A percentile compares a stretch with the other conserved stretches of the same genome.
These are phyloP conservation scores for Lophotis ruficrista DNA, from an alignment of 2,113 vertebrate species.

Conservation along the genomic window DNA sequence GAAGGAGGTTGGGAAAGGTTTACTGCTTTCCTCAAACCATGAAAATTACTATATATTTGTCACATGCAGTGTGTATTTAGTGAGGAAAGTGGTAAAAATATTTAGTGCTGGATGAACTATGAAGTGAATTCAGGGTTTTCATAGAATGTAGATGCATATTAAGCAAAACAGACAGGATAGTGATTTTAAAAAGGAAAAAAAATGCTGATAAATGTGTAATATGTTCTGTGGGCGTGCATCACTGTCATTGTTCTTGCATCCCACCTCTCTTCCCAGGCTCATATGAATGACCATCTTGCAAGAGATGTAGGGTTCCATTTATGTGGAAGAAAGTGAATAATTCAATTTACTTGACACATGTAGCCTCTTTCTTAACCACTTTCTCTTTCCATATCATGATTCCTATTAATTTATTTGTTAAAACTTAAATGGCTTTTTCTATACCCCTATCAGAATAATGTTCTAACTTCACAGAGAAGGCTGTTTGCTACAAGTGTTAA, in stretches of 20 bases:
- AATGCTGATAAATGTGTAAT: neutral
- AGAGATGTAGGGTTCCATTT: neutral
- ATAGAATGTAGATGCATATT: neutral
- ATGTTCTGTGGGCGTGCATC: neutral
- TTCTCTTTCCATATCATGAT: neutral
- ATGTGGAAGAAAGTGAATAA: neutral
- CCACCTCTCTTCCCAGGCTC: neutral
- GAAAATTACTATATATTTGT: neutral
- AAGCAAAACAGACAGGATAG: neutral
- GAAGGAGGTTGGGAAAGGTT: neutral
- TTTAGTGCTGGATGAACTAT: neutral
- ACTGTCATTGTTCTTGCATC: neutral
- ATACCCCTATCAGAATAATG: neutral
- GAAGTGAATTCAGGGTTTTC: neutral
- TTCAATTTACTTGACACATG: neutral
- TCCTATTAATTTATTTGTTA: neutral
- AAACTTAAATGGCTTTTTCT: neutral
- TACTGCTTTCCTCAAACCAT: neutral
- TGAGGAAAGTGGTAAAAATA: neutral
- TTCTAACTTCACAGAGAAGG: neutral
- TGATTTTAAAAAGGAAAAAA: neutral
- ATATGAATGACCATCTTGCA: neutral
- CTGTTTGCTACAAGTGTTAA: neutral
- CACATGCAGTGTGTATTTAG: neutral
- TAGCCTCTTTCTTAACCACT: neutral